phyloP scores from a whole-genome alignment of 2,797 vertebrate genomes.

The Acropternis orthonyx region DNA sequence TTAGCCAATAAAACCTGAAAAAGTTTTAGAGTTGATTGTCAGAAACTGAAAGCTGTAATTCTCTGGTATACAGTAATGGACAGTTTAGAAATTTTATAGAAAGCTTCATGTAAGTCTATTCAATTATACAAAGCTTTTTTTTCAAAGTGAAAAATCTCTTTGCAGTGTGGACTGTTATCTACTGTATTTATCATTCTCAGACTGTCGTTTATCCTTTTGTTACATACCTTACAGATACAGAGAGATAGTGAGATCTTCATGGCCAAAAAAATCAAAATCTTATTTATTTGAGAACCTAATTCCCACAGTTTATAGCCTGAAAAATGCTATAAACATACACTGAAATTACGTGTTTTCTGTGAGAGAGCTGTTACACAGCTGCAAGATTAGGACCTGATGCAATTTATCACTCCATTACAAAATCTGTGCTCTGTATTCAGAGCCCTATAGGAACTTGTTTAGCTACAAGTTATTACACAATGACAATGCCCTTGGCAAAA shows the following conservation, averaged over 20 bases:
- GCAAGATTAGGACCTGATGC: neutral
- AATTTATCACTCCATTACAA: neutral
- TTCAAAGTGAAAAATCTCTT: neutral
- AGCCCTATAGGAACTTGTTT: neutral
- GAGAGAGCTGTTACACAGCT: neutral
- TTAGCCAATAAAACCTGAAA: neutral
- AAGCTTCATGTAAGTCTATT: neutral
- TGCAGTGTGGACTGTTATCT: neutral
- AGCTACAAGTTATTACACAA: neutral
- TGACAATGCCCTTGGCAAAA: neutral
- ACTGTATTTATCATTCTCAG: neutral
- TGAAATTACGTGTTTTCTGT: neutral
- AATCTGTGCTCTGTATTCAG: neutral
- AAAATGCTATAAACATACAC: neutral
- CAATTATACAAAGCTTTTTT: constrained; percentile 2
- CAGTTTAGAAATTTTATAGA: neutral
- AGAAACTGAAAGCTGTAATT: neutral
- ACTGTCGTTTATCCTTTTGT: neutral
- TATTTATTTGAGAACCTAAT: neutral
- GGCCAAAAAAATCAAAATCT: neutral
- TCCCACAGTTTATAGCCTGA: neutral
- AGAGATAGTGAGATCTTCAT: neutral
- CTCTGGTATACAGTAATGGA: neutral
- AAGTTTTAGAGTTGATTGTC: neutral
- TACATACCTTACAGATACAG: neutral